Conservation (phyloP, 2,113 vertebrate species). For the Bucco capensis region DNA sequence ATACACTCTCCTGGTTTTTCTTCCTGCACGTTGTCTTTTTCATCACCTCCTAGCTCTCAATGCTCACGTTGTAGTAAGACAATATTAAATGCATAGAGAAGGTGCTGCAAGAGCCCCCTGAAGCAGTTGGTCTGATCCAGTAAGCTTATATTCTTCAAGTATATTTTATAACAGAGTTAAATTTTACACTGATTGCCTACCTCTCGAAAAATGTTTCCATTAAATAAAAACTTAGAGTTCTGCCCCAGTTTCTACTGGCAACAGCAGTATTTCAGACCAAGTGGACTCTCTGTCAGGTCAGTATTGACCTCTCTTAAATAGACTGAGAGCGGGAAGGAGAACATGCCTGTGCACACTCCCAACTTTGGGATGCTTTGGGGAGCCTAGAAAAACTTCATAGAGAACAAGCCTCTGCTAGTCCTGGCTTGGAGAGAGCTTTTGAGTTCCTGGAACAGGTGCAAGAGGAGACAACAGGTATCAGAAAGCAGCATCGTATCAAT, state of each 20-base stretch:
- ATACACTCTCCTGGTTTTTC: background rate
- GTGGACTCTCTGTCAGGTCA: background rate
- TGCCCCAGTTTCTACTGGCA: background rate
- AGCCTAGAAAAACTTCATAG: background rate
- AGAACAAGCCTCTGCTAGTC: background rate
- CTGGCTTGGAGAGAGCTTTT: background rate
- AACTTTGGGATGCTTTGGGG: background rate
- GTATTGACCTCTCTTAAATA: background rate
- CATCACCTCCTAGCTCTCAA: background rate
- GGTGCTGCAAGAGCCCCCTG: background rate
- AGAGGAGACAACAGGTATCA: fast-evolving
- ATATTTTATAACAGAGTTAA: too few species aligned
- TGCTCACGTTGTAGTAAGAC: background rate
- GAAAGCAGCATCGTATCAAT: background rate
- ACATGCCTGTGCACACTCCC: fast-evolving
- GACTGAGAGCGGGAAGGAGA: background rate
- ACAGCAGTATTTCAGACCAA: background rate
- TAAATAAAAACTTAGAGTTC: background rate
- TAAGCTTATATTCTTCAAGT: background rate
- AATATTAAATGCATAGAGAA: background rate
- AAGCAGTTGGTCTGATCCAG: background rate
- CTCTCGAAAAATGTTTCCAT: background rate
- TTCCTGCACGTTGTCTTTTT: background rate
- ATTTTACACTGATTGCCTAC: background rate
- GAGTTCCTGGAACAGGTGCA: background rate